These are phyloP conservation scores for Amphimallon solstitiale DNA, from an alignment of 2,888 invertebrate genomes.

Conservation along the genomic window DNA sequence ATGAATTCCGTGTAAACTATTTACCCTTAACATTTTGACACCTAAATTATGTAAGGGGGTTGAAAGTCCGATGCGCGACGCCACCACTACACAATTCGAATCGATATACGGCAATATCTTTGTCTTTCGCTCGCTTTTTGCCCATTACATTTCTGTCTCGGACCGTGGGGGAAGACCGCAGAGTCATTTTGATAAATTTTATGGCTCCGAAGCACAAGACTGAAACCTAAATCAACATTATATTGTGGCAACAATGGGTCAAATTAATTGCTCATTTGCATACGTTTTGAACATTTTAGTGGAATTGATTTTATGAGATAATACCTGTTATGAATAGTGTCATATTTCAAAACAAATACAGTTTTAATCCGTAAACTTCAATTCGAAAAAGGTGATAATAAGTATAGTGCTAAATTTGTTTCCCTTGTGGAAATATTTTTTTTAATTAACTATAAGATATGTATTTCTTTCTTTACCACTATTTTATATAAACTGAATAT, in stretches of 20 bases:
- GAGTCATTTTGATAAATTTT: conserved; percentile 28
- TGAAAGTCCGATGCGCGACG: not conserved
- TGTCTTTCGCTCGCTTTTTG: not conserved
- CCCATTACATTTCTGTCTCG: not conserved
- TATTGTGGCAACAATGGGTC: conserved; percentile 30
- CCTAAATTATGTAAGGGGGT: conserved; percentile 36
- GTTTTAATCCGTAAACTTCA: too few species aligned
- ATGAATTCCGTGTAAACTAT: conserved; percentile 35
- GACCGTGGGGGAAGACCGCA: conserved; percentile 7
- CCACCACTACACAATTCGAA: not conserved
- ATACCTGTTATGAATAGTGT: not conserved
- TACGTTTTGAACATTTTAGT: conserved; percentile 8
- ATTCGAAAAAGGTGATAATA: too few species aligned
- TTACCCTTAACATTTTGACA: conserved; percentile 31
- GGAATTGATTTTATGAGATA: conserved; percentile 22
- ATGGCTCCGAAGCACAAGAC: conserved; percentile 22
- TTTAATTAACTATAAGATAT: too few species aligned
- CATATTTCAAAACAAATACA: not conserved
- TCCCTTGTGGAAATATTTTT: too few species aligned
- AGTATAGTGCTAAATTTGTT: too few species aligned
- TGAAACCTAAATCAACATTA: conserved; percentile 34
- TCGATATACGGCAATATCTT: conserved; percentile 15
- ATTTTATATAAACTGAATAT: too few species aligned
- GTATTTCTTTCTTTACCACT: too few species aligned
- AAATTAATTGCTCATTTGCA: conserved; percentile 33